Evolutionary conservation across 92 coral and sea anemone species (phyloP).

Genomic region (Chrysogorgia sp.): DNA sequence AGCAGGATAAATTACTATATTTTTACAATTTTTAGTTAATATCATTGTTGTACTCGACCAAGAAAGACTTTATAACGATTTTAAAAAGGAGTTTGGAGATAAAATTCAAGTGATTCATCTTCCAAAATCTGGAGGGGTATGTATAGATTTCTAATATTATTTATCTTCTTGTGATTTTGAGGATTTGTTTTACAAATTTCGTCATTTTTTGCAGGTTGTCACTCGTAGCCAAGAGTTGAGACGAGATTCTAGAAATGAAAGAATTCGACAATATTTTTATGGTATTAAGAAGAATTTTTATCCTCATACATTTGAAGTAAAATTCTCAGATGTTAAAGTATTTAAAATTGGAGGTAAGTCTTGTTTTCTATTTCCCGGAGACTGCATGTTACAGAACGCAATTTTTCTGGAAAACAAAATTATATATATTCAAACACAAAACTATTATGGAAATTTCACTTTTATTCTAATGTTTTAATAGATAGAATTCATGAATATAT

Average conservation of each 20-base stretch:
- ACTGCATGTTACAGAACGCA: too few species aligned
- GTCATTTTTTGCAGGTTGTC: slow-evolving; percentile 66
- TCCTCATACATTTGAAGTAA: slow-evolving; percentile 95
- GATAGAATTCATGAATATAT: too few species aligned
- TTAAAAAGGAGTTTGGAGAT: slow-evolving; percentile 87
- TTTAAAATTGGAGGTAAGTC: slow-evolving; percentile 95
- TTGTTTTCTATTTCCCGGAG: too few species aligned
- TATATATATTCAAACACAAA: too few species aligned
- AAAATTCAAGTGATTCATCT: slow-evolving; percentile 89
- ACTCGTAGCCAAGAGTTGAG: slow-evolving; percentile 82
- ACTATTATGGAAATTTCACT: too few species aligned
- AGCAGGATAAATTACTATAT: not conserved
- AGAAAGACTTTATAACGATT: slow-evolving; percentile 93
- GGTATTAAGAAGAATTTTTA: slow-evolving; percentile 82
- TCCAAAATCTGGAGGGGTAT: slow-evolving; percentile 99
- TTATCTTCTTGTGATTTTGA: not conserved
- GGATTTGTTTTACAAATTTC: not conserved
- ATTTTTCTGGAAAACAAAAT: too few species aligned
- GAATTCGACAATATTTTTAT: slow-evolving; percentile 87
- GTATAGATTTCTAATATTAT: slow-evolving; percentile 3
- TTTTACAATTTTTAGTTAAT: slow-evolving; percentile 62
- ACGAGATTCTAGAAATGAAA: slow-evolving; percentile 75
- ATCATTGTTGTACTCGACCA: slow-evolving; percentile 97
- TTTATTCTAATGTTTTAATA: too few species aligned
- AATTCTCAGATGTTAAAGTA: slow-evolving; percentile 89